Percentiles rank a stretch among this genome's conserved stretches.
These are phyloP conservation scores for Poeciliopsis turrubarensis DNA, from an alignment of 2,113 vertebrate genomes.

Conservation along the genomic window DNA sequence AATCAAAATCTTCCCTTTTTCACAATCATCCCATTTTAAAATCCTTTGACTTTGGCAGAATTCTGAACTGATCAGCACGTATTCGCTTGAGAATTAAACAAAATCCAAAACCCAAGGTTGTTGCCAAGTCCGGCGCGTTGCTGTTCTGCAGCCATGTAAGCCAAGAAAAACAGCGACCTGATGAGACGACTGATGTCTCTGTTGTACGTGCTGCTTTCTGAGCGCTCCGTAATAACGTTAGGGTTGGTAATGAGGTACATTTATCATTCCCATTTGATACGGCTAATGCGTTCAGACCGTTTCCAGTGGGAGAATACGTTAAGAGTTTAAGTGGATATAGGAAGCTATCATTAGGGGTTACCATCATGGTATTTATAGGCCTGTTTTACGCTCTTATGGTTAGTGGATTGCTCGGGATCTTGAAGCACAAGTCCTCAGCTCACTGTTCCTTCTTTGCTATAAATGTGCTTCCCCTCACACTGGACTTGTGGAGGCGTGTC, in stretches of 20 bases:
- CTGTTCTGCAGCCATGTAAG: background rate
- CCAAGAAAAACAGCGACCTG: slow-evolving; percentile 15
- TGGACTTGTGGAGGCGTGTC: slow-evolving; percentile 8
- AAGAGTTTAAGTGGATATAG: slow-evolving; percentile 36
- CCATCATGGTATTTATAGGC: slow-evolving; percentile 58
- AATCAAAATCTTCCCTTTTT: too few species aligned
- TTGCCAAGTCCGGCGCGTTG: background rate
- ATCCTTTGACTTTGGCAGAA: background rate
- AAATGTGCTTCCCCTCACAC: background rate
- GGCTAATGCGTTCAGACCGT: slow-evolving; percentile 56
- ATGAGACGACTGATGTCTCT: background rate
- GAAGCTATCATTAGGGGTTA: slow-evolving; percentile 52
- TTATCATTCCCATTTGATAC: slow-evolving; percentile 52
- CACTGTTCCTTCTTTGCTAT: background rate
- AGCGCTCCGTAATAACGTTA: slow-evolving; percentile 22
- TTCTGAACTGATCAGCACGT: background rate
- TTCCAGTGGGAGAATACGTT: slow-evolving; percentile 48
- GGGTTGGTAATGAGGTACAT: slow-evolving; percentile 14
- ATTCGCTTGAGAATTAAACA: background rate
- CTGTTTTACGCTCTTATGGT: slow-evolving; percentile 20
- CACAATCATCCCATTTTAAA: too few species aligned
- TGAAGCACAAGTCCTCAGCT: background rate
- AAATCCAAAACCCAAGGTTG: background rate
- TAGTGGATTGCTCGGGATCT: background rate
- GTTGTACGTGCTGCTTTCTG: slow-evolving; percentile 12